Conservation (phyloP, 2,888 invertebrate genomes). For the Tinea trinotella region DNA sequence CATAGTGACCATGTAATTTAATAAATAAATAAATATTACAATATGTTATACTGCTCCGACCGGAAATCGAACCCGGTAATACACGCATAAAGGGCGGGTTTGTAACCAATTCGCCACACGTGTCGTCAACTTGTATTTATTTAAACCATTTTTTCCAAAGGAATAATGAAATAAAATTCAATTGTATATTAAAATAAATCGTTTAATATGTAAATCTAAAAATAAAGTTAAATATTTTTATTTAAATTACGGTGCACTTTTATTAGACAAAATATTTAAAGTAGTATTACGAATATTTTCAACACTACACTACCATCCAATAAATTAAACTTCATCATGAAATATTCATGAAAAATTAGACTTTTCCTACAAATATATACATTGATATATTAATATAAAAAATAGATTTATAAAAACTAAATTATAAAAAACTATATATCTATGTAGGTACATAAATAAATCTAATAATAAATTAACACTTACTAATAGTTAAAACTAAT, state of each 20-base stretch:
- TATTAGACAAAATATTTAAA: not conserved
- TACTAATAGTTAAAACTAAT: slow-evolving; percentile 46
- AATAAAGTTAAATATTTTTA: not conserved
- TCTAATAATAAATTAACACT: slow-evolving; percentile 54
- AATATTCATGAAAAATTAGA: not conserved
- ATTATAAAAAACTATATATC: not conserved
- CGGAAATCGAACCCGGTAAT: too few species aligned
- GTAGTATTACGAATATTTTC: not conserved
- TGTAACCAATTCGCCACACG: too few species aligned
- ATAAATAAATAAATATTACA: too few species aligned
- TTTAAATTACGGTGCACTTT: not conserved
- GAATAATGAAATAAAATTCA: too few species aligned
- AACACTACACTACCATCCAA: not conserved
- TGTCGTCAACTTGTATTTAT: too few species aligned
- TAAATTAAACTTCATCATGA: not conserved
- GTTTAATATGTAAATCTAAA: not conserved
- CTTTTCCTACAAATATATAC: not conserved
- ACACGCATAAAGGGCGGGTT: too few species aligned
- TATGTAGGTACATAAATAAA: slow-evolving; percentile 4
- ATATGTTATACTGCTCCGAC: too few species aligned
- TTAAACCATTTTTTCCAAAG: too few species aligned
- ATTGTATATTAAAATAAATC: not conserved
- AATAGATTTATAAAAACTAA: not conserved
- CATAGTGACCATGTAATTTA: too few species aligned
- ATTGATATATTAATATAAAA: slow-evolving; percentile 4